These are phyloP conservation scores for Amphilophus citrinellus DNA, from an alignment of 2,113 vertebrate species.

Conservation along the genomic window DNA sequence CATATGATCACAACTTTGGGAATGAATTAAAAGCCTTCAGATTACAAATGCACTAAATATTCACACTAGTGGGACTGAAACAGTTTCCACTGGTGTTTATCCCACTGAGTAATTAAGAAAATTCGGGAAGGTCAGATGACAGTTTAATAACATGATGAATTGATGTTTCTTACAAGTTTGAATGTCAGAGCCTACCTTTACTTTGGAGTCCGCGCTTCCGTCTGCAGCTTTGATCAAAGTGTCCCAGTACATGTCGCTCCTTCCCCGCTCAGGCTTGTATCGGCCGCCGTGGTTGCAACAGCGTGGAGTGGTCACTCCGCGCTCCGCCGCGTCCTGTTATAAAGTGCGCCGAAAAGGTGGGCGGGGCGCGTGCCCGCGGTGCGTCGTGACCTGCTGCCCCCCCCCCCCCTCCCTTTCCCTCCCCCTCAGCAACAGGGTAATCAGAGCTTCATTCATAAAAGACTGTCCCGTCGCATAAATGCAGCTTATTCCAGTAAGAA, in stretches of 20 bases:
- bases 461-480: background rate
- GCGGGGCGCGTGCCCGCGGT: slow-evolving; percentile 49
- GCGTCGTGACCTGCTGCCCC: slow-evolving; percentile 80
- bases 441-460: slow-evolving; percentile 74
- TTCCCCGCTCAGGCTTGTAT: background rate
- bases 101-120: background rate
- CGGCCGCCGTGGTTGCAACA: background rate
- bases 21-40: background rate
- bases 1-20: background rate
- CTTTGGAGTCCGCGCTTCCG: slow-evolving; percentile 33
- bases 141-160: too few species aligned
- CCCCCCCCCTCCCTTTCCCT: background rate
- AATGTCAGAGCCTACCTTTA: slow-evolving; percentile 50
- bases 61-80: background rate
- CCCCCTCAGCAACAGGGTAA: slow-evolving; percentile 2
- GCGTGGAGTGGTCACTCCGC: slow-evolving; percentile 33
- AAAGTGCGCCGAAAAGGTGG: slow-evolving; percentile 68
- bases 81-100: background rate
- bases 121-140: background rate
- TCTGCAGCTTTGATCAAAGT: slow-evolving; percentile 27
- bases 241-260: slow-evolving; percentile 62
- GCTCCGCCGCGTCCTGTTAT: slow-evolving; percentile 66
- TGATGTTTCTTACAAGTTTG: too few species aligned
- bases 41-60: background rate
- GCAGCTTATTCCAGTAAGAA: background rate